Base-by-base conservation (phyloP, 1,140 invertebrate genomes). In the Aphelenchoides avenae region DNA sequence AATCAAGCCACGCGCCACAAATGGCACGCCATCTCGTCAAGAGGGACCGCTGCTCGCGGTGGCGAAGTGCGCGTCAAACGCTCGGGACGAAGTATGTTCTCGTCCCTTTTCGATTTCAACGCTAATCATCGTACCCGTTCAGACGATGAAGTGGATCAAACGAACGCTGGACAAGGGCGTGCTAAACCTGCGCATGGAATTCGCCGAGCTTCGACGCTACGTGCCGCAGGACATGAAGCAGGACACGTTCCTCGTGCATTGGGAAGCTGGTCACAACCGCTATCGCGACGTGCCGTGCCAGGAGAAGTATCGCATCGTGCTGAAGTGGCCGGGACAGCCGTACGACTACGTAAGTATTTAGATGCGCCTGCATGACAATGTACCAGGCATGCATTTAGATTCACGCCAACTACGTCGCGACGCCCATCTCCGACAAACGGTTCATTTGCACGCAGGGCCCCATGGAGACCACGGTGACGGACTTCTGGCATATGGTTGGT, bases 401-500 rank as follows among this genome's bases (percentile, higher is more conserved):
- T 20, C 59, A 62, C 37, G 60, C 59, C 31, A 64, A 61, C 29
- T 68, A 68, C 42, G 50, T 68, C 11, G 34, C 53, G 6, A 68
- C 60, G 20, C 51, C 59, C 3, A 27, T 48, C 30, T 50, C 39
- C 31, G 64, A 69, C 1, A 63, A 66, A 52, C 36, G 50, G 11
- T 68, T 65, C 30, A 71, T 68, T 44, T 68, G 66, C 36, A 49
- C 66, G 5, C 66, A 58, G 30, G 66, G 67, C 13, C 65, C 65
- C n/a, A 46, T 71, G n/a, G 60, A 56, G 1, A 41, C 22, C 52
- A 68, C 65, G 11, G 37, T 66, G 9, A 15, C 27, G n/a, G 51
- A 65, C 22, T 68, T 68, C 41, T 70, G 67, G 65, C 42, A 50
- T 6, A 71, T 68, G 65, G 39, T 52, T n/a, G n/a, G n/a, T n/a